These are phyloP conservation scores for Scrobipalpa costella DNA, from an alignment of 2,888 invertebrate genomes.

Conservation along the genomic window DNA sequence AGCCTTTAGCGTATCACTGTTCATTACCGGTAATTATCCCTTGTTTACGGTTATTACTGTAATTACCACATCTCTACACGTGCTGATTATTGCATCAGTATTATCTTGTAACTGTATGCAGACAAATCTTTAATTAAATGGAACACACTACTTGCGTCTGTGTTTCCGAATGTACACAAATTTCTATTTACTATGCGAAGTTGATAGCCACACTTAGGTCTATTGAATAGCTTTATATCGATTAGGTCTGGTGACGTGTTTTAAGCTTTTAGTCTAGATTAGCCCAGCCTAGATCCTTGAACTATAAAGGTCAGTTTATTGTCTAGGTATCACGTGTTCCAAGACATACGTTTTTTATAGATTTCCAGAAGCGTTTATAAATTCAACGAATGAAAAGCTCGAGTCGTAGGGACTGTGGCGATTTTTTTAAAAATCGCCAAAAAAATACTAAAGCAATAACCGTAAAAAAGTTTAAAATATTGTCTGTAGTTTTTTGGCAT, in stretches of 20 bases:
- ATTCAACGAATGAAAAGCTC: background rate
- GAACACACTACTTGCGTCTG: too few species aligned
- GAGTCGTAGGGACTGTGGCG: too few species aligned
- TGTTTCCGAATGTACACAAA: too few species aligned
- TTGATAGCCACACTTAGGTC: background rate
- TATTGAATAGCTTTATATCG: background rate
- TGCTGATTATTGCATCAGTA: background rate
- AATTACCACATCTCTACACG: constrained; percentile 8
- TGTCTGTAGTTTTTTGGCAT: too few species aligned
- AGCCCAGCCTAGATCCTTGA: constrained; percentile 8
- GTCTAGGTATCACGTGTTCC: background rate
- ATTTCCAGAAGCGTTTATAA: background rate
- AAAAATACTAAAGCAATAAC: background rate
- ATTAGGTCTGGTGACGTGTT: background rate
- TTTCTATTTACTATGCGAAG: too few species aligned
- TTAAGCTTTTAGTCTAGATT: background rate
- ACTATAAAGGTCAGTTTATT: constrained; percentile 4
- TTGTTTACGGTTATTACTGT: constrained; percentile 35
- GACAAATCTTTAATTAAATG: too few species aligned
- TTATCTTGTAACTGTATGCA: background rate
- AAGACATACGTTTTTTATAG: background rate
- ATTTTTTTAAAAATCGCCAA: too few species aligned
- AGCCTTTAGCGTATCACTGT: constrained; percentile 30
- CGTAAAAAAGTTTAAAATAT: background rate
- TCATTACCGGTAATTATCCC: constrained; percentile 36